phyloP scores from a whole-genome alignment of 2,113 vertebrate species.

The Pollimyrus isidori region DNA sequence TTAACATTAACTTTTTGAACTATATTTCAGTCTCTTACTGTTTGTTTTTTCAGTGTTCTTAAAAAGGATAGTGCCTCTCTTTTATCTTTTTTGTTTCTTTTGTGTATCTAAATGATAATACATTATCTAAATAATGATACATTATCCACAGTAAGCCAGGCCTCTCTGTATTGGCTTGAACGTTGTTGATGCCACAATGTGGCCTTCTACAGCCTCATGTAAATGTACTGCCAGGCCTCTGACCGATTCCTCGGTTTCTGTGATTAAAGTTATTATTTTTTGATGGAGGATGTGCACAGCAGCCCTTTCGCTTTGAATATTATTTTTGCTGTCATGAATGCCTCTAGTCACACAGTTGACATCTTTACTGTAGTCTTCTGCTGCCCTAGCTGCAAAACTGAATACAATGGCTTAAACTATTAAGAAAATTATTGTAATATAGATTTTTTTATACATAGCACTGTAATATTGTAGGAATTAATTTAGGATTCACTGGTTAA shows the following conservation, averaged over 20 bases:
- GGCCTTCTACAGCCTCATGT: not conserved
- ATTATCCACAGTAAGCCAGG: not conserved
- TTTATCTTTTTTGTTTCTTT: not conserved
- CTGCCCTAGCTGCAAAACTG: slow-evolving; percentile 3
- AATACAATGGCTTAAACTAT: slow-evolving; percentile 16
- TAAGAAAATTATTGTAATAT: slow-evolving; percentile 28
- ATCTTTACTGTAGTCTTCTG: not conserved
- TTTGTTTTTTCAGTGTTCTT: not conserved
- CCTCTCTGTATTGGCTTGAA: not conserved
- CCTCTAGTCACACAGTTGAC: not conserved
- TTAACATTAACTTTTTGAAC: not conserved
- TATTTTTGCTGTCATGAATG: not conserved
- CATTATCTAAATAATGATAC: not conserved
- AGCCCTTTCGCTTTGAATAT: not conserved
- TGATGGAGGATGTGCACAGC: not conserved
- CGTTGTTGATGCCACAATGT: not conserved
- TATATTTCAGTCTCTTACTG: not conserved
- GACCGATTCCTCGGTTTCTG: not conserved
- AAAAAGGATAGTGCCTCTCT: not conserved
- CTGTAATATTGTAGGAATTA: slow-evolving; percentile 28
- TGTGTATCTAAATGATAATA: not conserved
- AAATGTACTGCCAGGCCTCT: not conserved
- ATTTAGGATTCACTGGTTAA: slow-evolving; percentile 31
- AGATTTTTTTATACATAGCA: slow-evolving; percentile 12
- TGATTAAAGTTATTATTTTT: not conserved